Conservation (phyloP, 2,888 invertebrate genomes). For the Agrenia bidenticulata region DNA sequence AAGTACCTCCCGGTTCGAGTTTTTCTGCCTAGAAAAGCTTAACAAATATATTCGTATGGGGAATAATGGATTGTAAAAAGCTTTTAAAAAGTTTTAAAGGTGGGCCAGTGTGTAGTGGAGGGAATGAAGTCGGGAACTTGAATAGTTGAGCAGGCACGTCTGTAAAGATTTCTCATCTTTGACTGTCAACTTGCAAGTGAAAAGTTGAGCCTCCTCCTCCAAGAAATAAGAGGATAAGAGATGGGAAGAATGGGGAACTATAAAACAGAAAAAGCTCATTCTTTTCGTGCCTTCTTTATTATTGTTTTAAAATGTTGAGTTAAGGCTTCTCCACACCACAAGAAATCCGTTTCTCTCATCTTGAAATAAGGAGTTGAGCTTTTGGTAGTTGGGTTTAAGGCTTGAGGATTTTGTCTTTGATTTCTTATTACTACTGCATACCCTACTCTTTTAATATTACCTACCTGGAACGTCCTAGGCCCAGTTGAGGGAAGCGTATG, state of each 20-base stretch:
- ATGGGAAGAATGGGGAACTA: neutral
- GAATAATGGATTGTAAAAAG: neutral
- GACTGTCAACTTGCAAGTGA: constrained; percentile 21
- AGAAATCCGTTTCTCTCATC: no score
- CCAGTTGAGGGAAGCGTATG: no score
- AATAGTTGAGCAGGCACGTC: constrained; percentile 17
- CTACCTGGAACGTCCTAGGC: no score
- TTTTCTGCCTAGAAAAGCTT: neutral
- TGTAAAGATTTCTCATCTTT: constrained; percentile 22
- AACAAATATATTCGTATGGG: neutral
- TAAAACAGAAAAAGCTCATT: constrained; percentile 1
- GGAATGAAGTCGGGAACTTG: constrained; percentile 14
- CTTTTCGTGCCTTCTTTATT: constrained; percentile 3
- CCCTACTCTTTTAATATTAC: no score
- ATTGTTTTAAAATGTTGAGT: neutral
- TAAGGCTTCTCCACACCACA: no score
- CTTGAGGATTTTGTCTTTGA: no score
- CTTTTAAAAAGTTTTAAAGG: constrained; percentile 4
- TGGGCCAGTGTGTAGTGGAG: neutral
- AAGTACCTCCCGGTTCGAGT: no score
- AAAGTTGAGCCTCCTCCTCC: constrained; percentile 14
- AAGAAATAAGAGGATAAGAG: neutral
- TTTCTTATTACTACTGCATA: no score
- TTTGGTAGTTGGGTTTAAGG: no score
- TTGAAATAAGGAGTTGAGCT: no score